These are phyloP conservation scores for Marisa cornuarietis DNA, from an alignment of 1,140 invertebrate genomes.

Conservation along the genomic window DNA sequence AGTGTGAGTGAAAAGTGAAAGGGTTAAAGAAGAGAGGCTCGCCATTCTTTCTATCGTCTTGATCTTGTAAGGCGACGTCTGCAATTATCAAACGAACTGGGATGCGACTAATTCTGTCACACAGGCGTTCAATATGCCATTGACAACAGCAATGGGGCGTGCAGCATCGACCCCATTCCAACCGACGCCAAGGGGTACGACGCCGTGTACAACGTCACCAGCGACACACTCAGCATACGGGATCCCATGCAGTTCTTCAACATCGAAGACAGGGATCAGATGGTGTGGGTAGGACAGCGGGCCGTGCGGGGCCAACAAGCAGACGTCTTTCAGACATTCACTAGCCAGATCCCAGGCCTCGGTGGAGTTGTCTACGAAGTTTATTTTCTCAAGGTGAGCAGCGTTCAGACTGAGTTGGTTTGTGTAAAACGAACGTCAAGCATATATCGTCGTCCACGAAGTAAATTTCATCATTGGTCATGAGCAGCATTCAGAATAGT, in stretches of 20 bases:
- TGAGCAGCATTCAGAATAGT: too few relatives aligned
- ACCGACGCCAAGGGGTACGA: neutral
- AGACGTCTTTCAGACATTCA: constrained; percentile 10
- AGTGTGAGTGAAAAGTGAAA: too few relatives aligned
- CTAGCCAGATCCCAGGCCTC: neutral
- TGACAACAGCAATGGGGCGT: neutral
- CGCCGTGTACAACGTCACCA: constrained; percentile 8
- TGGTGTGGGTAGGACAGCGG: neutral
- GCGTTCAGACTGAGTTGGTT: too few relatives aligned
- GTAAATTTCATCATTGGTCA: too few relatives aligned
- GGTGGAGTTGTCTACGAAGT: constrained; percentile 5
- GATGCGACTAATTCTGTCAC: too few relatives aligned
- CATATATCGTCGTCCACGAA: too few relatives aligned
- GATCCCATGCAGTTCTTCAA: constrained; percentile 14
- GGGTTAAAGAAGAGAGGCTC: too few relatives aligned
- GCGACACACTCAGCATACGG: neutral
- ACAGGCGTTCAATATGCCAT: constrained; percentile 17
- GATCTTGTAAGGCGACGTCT: too few relatives aligned
- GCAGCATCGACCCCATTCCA: constrained; percentile 19
- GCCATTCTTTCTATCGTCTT: too few relatives aligned
- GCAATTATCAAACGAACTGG: too few relatives aligned
- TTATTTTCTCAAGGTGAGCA: constrained; percentile 9
- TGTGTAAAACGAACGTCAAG: too few relatives aligned
- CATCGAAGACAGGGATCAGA: neutral
- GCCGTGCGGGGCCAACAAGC: neutral